These are phyloP conservation scores for Tenebrio molitor DNA, from an alignment of 1,140 invertebrate genomes.

Conservation along the genomic window DNA sequence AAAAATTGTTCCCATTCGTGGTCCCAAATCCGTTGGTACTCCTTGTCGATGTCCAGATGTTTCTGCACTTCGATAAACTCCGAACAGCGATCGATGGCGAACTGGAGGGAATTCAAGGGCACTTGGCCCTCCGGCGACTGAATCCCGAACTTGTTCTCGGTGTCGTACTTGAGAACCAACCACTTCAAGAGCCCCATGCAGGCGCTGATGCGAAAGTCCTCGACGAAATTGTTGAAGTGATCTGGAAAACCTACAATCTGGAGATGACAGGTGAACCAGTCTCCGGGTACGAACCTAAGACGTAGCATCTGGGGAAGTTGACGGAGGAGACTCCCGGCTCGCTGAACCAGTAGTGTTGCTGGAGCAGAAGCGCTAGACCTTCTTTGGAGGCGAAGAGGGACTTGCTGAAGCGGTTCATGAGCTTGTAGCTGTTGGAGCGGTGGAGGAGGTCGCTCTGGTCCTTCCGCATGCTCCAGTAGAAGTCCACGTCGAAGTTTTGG, in stretches of 20 bases:
- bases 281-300: conserved; percentile 65
- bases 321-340: conserved; percentile 84
- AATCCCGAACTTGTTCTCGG: conserved; percentile 67
- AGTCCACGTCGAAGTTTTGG: conserved; percentile 79
- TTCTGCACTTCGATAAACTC: conserved; percentile 82
- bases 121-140: conserved; percentile 75
- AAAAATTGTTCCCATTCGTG: conserved; percentile 91
- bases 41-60: conserved; percentile 89
- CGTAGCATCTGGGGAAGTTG: conserved; percentile 90
- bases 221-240: conserved; percentile 89
- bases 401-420: conserved; percentile 83
- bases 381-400: conserved; percentile 93
- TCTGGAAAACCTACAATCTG: conserved; percentile 72
- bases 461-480: conserved; percentile 89
- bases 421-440: conserved; percentile 73
- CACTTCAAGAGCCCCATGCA: conserved; percentile 87
- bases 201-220: conserved; percentile 90
- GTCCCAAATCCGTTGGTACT: conserved; percentile 78
- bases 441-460: conserved; percentile 82
- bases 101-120: conserved; percentile 81
- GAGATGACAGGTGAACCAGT: neutral
- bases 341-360: conserved; percentile 91
- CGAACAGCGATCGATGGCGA: conserved; percentile 81
- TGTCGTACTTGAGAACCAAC: conserved; percentile 74
- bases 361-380: conserved; percentile 84